These are phyloP conservation scores for Percina caprodes DNA, from an alignment of 2,113 vertebrate genomes.

Conservation along the genomic window DNA sequence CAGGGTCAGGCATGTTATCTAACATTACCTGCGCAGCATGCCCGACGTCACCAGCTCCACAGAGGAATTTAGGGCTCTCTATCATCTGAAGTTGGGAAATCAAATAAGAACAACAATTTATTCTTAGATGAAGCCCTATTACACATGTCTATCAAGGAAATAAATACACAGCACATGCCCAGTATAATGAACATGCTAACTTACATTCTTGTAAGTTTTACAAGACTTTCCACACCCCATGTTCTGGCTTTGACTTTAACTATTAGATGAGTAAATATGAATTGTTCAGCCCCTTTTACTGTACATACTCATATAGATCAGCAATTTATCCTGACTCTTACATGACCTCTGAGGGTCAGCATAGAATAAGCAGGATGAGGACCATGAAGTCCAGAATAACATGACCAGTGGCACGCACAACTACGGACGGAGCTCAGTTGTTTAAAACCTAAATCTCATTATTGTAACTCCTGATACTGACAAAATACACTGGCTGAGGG, in stretches of 20 bases:
- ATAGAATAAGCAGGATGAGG: conserved; percentile 34
- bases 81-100: background rate
- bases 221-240: background rate
- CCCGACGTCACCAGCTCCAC: background rate
- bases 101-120: too few species aligned
- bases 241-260: background rate
- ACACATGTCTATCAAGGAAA: background rate
- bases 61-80: background rate
- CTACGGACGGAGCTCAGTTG: conserved; percentile 23
- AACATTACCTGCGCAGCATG: conserved; percentile 28
- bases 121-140: background rate
- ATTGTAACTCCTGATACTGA: conserved; percentile 55
- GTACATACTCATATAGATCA: background rate
- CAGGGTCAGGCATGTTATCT: conserved; percentile 27
- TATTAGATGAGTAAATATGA: conserved; percentile 1
- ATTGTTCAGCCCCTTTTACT: background rate
- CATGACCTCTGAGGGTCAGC: conserved; percentile 11
- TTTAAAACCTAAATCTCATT: conserved; percentile 62
- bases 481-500: conserved; percentile 36
- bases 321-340: background rate
- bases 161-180: background rate
- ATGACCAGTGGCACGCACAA: conserved; percentile 22
- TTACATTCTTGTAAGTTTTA: background rate
- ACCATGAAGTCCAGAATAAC: conserved; percentile 24
- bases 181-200: background rate